Percentiles rank a stretch among this genome's conserved stretches.
phyloP scores from a whole-genome alignment of 2,797 vertebrate species.

The Eremophila alpestris region DNA sequence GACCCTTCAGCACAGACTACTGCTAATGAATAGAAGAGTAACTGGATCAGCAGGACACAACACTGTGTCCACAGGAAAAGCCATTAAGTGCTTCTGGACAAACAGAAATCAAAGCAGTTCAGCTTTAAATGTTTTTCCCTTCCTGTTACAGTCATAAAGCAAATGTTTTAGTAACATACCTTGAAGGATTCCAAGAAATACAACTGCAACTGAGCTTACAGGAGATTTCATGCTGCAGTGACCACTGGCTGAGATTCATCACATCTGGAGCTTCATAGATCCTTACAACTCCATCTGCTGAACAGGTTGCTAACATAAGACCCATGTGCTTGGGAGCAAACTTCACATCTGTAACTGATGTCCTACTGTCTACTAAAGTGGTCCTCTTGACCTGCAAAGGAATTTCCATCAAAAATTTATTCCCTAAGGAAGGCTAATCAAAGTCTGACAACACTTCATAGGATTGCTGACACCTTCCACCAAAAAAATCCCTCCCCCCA shows the following conservation, averaged over 20 bases:
- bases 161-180: conserved; percentile 73
- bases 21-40: background rate
- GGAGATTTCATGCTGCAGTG: conserved; percentile 95
- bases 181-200: conserved; percentile 99
- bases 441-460: background rate
- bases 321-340: conserved; percentile 99
- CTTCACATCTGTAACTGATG: conserved; percentile 97
- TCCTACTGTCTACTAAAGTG: conserved; percentile 95
- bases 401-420: background rate
- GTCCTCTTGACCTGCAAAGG: conserved; percentile 92
- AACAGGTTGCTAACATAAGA: conserved; percentile 95
- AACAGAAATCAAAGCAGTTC: background rate
- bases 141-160: background rate
- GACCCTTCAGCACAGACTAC: background rate
- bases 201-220: conserved; percentile 98
- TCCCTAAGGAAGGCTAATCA: background rate
- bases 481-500: accelerated
- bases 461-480: background rate
- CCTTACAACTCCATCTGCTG: conserved; percentile 93
- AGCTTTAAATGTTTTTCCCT: background rate
- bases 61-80: background rate
- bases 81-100: background rate
- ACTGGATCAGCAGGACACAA: background rate
- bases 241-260: conserved; percentile 99
- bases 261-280: conserved; percentile 98